phyloP scores from a whole-genome alignment of 2,797 vertebrate species.

The Iguana delicatissima region DNA sequence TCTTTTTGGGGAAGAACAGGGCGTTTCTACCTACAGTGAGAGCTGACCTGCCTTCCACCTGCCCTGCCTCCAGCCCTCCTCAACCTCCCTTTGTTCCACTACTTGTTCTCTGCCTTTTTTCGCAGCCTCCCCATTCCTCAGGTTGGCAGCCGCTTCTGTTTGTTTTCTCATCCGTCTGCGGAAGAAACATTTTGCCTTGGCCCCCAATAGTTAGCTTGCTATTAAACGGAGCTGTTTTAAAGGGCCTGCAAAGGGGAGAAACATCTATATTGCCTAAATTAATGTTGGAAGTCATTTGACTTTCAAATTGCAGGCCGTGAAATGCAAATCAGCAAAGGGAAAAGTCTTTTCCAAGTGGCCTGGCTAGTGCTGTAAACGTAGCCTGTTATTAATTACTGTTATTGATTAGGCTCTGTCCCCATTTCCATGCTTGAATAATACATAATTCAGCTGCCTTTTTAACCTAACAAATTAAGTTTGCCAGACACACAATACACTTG shows the following conservation, averaged over 20 bases:
- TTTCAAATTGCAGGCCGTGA: conserved; percentile 59
- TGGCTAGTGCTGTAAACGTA: conserved; percentile 58
- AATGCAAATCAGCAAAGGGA: conserved; percentile 54
- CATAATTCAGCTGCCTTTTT: conserved; percentile 64
- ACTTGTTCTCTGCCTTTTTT: conserved; percentile 32
- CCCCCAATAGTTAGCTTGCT: conserved; percentile 51
- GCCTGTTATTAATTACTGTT: conserved; percentile 70
- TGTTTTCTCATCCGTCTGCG: conserved; percentile 63
- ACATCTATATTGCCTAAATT: conserved; percentile 56
- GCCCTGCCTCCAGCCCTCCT: background rate
- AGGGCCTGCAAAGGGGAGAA: conserved; percentile 60
- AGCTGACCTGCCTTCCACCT: background rate
- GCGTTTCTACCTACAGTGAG: too few relatives aligned
- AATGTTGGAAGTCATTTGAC: conserved; percentile 65
- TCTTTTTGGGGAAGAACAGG: background rate
- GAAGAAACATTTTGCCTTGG: conserved; percentile 60
- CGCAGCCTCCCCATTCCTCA: conserved; percentile 54
- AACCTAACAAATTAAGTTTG: conserved; percentile 57
- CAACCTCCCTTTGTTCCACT: conserved; percentile 40
- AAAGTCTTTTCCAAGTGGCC: conserved; percentile 47
- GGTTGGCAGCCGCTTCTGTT: conserved; percentile 60
- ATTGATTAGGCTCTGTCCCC: conserved; percentile 66
- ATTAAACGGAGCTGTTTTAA: conserved; percentile 62
- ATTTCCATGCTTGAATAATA: conserved; percentile 56
- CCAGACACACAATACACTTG: conserved; percentile 42